Percentiles rank a stretch among this genome's conserved stretches.
Evolutionary conservation across 2,888 invertebrate genomes (phyloP).

Genomic region (Auanema sp.): DNA sequence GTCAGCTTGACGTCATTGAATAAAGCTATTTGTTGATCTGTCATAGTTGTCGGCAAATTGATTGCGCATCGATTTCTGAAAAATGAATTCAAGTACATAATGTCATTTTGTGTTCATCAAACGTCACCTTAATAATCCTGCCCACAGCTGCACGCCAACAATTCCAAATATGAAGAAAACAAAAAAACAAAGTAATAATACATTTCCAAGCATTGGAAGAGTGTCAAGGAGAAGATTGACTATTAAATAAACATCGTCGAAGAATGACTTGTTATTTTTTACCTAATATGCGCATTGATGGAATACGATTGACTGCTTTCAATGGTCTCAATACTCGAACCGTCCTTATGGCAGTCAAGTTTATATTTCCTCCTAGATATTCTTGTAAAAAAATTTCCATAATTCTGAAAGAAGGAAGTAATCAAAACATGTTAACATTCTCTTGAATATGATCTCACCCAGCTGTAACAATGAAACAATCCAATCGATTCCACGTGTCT

Average conservation of each 20-base stretch:
- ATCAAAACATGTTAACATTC: neutral
- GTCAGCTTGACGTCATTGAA: slow-evolving; percentile 57
- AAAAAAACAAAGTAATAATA: slow-evolving; percentile 92
- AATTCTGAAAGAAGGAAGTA: slow-evolving; percentile 63
- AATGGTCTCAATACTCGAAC: slow-evolving; percentile 94
- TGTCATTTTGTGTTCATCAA: too few relatives aligned
- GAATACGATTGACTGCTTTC: slow-evolving; percentile 98
- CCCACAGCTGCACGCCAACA: slow-evolving; percentile 98
- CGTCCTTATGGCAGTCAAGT: slow-evolving; percentile 95
- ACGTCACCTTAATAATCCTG: slow-evolving; percentile 92
- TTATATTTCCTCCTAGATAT: slow-evolving; percentile 86
- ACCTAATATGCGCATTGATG: slow-evolving; percentile 74
- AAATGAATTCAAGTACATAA: too few relatives aligned
- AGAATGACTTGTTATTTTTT: neutral
- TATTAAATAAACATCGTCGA: slow-evolving; percentile 65
- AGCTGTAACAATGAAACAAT: slow-evolving; percentile 94
- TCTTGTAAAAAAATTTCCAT: slow-evolving; percentile 74
- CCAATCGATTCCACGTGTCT: slow-evolving; percentile 97
- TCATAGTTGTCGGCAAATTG: slow-evolving; percentile 51
- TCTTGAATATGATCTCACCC: slow-evolving; percentile 71
- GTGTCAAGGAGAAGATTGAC: slow-evolving; percentile 98
- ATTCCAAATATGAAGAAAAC: slow-evolving; percentile 99
- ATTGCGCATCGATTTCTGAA: slow-evolving; percentile 62
- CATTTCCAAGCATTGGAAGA: slow-evolving; percentile 98
- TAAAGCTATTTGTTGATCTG: slow-evolving; percentile 41